Conservation (phyloP, 2,797 vertebrate genomes). For the Cheracebus regulus region DNA sequence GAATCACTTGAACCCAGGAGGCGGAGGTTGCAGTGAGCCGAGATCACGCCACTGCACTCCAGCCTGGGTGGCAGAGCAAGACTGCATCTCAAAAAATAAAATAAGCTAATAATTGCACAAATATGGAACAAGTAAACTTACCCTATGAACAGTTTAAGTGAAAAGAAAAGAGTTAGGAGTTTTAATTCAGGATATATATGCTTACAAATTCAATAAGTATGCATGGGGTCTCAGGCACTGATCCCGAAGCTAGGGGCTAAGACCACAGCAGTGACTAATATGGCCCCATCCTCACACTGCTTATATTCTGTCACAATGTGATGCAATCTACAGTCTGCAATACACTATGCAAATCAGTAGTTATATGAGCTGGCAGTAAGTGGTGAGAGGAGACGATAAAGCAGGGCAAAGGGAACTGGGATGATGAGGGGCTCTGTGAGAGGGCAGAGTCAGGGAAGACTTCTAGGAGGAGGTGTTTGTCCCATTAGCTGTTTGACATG, state of each 20-base stretch:
- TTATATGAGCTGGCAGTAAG: background rate
- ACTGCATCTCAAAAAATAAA: background rate
- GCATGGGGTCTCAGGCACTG: background rate
- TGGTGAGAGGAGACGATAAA: background rate
- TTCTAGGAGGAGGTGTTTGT: background rate
- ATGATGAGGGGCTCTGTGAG: background rate
- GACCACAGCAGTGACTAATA: background rate
- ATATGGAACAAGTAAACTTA: background rate
- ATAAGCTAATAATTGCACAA: background rate
- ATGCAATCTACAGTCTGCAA: background rate
- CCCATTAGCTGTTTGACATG: background rate
- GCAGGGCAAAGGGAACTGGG: background rate
- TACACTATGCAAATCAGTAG: background rate
- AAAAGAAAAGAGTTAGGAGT: background rate
- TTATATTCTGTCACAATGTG: background rate
- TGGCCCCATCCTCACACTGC: background rate
- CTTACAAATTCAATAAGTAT: constrained; percentile 38
- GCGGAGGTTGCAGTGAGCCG: background rate
- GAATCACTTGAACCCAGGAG: too few species aligned
- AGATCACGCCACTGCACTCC: background rate
- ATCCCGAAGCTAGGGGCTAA: background rate
- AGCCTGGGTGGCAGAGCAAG: background rate
- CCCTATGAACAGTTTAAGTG: background rate
- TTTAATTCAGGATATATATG: background rate
- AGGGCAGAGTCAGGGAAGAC: background rate